Base-by-base conservation (phyloP, 2,797 vertebrate genomes). In the Gambelia wislizenii region DNA sequence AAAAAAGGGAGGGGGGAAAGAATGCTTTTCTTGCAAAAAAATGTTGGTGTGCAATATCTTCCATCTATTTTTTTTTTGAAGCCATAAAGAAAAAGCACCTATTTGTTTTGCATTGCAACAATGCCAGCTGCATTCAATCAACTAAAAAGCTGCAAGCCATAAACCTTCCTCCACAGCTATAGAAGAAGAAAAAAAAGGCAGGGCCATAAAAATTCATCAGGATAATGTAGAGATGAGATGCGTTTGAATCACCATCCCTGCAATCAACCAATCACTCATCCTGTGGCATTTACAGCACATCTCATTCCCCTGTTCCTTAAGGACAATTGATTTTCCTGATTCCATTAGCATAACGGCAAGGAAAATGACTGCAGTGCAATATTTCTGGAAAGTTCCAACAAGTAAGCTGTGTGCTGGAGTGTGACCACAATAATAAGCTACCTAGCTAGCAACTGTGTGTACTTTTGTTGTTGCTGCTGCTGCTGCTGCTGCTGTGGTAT, bases 271-370 rank as follows among this genome's bases (percentile, higher is more conserved):
- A 98, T 98, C 98, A 98, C 96, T 98, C 98, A 98, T 98, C 96
- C 96, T 94, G 96, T 98, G 98, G 98, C 98, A 98, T 98, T 98
- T 98, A 98, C 98, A 97, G 97, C 97, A 97, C 97, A 97, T 97
- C 98, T 98, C 97, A 98, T 98, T 98, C 97, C 97, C 96, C 97
- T 97, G 97, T 98, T 98, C 98, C 98, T 98, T 98, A 98, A 98
- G 98, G 98, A 98, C 98, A 98, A 98, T 98, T 98, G 98, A 97
- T 98, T 98, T 98, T 98, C 97, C 97, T 97, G 96, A 98, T 98
- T 97, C 97, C 97, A 98, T 98, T 98, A 98, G 97, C 98, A 98
- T 98, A 98, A 98, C 97, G 94, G 97, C 96, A 95, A 96, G 96
- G 96, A 98, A 98, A 98, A 98, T 97, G 97, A 97, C 97, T 97